phyloP scores from a whole-genome alignment of 2,888 invertebrate species.

The Limenitis camilla region DNA sequence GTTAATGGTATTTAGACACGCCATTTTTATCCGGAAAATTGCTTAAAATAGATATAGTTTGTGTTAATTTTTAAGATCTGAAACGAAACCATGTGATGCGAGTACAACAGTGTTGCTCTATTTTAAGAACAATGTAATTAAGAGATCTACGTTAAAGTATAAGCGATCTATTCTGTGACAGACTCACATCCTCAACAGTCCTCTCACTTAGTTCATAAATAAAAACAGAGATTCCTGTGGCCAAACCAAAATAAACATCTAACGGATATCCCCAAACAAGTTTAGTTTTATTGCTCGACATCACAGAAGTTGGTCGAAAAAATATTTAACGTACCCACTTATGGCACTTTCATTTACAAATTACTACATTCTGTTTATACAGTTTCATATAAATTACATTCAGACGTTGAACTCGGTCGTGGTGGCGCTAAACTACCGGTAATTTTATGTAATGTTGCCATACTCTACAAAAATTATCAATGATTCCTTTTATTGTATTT shows the following conservation, averaged over 20 bases:
- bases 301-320: constrained; percentile 27
- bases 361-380: constrained; percentile 15
- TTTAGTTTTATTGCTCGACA: constrained; percentile 30
- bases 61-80: no score
- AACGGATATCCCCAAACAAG: constrained; percentile 32
- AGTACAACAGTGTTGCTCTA: no score
- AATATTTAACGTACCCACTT: constrained; percentile 28
- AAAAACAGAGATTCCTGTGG: constrained; percentile 25
- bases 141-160: no score
- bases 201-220: constrained; percentile 12
- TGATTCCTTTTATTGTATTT: no score
- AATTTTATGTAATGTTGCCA: not conserved
- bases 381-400: constrained; percentile 12
- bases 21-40: no score
- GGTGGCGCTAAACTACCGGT: not conserved
- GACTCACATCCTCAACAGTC: not conserved
- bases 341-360: constrained; percentile 16
- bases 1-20: no score
- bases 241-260: constrained; percentile 32
- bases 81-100: no score
- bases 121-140: no score
- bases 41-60: no score
- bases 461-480: no score
- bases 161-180: no score
- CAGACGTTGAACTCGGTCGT: not conserved